Base-by-base conservation (phyloP, 2,113 vertebrate genomes). In the Cichladusa arquata region DNA sequence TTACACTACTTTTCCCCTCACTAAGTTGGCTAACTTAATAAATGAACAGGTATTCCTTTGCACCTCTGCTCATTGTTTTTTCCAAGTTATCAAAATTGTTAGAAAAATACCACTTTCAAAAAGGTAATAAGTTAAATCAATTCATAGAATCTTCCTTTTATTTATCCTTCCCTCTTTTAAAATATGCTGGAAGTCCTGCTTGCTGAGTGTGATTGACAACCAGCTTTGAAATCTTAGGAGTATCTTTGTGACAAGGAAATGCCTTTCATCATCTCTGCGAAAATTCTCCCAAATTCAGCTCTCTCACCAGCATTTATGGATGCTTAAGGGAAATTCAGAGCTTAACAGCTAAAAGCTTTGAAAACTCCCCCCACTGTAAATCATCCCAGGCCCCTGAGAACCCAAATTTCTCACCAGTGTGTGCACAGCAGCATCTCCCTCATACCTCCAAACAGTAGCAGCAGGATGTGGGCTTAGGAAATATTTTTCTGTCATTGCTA, bases 191-290 rank as follows among this genome's bases (percentile, higher is more conserved):
- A 88, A 94, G 64, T 80, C 53, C 80, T 90, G 54, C 36, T 72
- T 88, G 58, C 26, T 72, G 58, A 81, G 86, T 26, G 7, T 83
- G 74, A 94, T 16, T 93, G 92, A 95, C 95, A 96, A 71, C 28
- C 4, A 0, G 53, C 70, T 94, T 95, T 94, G 73, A 92, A 96
- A 92, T 72, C 73, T 56, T 85, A 38, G 67, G n/a, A 70, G 51
- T 19, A 28, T 44, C 84, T 47, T 24, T 8, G 40, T 72, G 78
- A 96, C 78, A 89, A 82, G 40, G 70, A 95, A 92, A 91, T 44
- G 81, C 14, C 70, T 95, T 87, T 94, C 36, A 93, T 90, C 44
- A 76, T 87, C 42, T 77, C 51, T 38, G 48, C 4, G 19, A 95
- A 93, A 87, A 91, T 81, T 64, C 56, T 81, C 48, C 51, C 51